These are phyloP conservation scores for Argyresthia albistria DNA, from an alignment of 2,888 invertebrate species.

Conservation along the genomic window DNA sequence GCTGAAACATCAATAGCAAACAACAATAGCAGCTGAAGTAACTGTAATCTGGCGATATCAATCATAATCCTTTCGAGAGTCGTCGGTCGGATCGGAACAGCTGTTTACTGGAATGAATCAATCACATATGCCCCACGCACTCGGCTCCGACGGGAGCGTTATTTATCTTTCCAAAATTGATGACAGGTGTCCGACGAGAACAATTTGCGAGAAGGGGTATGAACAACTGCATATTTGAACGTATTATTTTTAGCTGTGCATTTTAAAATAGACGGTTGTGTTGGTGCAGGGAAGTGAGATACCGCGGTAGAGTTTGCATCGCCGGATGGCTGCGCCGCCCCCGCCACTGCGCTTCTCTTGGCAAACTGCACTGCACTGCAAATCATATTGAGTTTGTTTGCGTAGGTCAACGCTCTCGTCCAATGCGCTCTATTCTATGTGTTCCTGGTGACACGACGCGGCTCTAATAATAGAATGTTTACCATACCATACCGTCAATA, in stretches of 20 bases:
- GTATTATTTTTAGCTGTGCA: background rate
- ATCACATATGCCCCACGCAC: slow-evolving; percentile 42
- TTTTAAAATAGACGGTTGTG: slow-evolving; percentile 14
- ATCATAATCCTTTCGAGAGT: slow-evolving; percentile 33
- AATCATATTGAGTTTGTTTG: slow-evolving; percentile 65
- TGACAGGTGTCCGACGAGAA: slow-evolving; percentile 36
- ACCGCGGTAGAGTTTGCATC: slow-evolving; percentile 38
- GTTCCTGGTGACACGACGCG: slow-evolving; percentile 66
- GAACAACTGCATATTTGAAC: background rate
- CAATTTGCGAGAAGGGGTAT: slow-evolving; percentile 30
- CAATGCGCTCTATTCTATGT: slow-evolving; percentile 59
- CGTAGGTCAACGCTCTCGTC: slow-evolving; percentile 62
- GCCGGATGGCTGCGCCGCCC: slow-evolving; percentile 45
- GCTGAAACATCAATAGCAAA: background rate
- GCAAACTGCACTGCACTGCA: slow-evolving; percentile 65
- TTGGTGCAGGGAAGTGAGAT: slow-evolving; percentile 43
- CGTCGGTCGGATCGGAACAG: slow-evolving; percentile 24
- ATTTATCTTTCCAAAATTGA: slow-evolving; percentile 46
- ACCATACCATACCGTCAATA: slow-evolving; percentile 37
- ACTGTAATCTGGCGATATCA: slow-evolving; percentile 33
- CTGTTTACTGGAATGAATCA: slow-evolving; percentile 48
- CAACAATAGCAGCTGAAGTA: background rate
- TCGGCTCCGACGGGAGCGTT: slow-evolving; percentile 30
- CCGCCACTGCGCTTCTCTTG: slow-evolving; percentile 43
- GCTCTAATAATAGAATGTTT: slow-evolving; percentile 66